Evolutionary conservation across 2,113 vertebrate species (phyloP), one percentile per base, ranked within the genome.

Genomic region (Rostratula benghalensis): DNA sequence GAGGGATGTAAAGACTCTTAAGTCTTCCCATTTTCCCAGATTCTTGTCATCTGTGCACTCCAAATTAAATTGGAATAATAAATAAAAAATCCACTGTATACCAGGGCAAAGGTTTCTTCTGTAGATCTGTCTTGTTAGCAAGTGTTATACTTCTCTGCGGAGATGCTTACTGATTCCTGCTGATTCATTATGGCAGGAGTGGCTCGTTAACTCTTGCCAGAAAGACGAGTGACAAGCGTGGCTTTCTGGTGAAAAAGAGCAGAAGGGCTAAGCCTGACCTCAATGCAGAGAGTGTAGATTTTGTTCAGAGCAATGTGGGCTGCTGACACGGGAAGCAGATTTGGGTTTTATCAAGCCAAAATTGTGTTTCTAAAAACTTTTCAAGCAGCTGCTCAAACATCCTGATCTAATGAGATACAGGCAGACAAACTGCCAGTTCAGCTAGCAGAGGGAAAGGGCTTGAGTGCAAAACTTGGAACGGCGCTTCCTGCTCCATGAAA

Each of bases 131-230:
- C 95, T 95, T 93, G 96, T 96, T 97, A 96, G 90, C 95, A 91
- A 89, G 84, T 82, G 86, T 69, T 96, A 56, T 18, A 69, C 94
- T 95, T 68, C 90, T 93, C 92, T 88, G 92, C 89, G 86, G 90
- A 96, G 90, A 54, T 89, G 83, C 88, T 96, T 83, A 75, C 94
- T 54, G 91, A 80, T 93, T 96, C 93, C 93, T 97, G 94, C 95
- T 95, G 91, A 97, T 96, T 95, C 96, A 95, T 94, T 96, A 94
- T 95, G 93, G 90, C 94, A 96, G 85, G 90, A 96, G 92, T 83
- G 95, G 67, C 95, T 97, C 79, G 46, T 97, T 97, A 96, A 48
- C 90, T 95, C 85, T 31, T 86, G 75, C 75, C 82, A 90, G 90
- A 93, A 70, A 67, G 85, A 69, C 2, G 11, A 93, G 79, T 78